Base-by-base conservation (phyloP, 2,888 invertebrate species). In the Deladenus siricidicola region DNA sequence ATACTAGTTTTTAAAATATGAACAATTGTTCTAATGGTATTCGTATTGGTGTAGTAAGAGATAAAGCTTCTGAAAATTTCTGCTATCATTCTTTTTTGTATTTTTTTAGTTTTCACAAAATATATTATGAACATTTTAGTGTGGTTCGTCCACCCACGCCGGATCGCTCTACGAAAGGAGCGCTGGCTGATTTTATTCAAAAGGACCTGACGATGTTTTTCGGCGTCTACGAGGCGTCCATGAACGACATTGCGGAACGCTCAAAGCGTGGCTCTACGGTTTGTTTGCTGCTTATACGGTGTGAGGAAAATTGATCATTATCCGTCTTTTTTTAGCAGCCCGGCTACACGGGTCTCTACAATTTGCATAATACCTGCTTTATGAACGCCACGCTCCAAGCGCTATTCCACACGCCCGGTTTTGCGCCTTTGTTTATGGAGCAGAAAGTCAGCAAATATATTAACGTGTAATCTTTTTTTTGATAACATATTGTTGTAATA, bases 311-410 rank as follows among this genome's bases (percentile, higher is more conserved):
- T n/a, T n/a, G n/a, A n/a, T n/a, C n/a, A n/a, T n/a, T n/a, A n/a
- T n/a, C n/a, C n/a, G n/a, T n/a, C n/a, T n/a, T n/a, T n/a, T n/a
- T 60, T 48, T 23, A 63, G 60, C 23, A 10, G 8, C 50, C 28
- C 23, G 65, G 65, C 10, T 63, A 58, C 10, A 65, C 65, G 6
- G 71, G 71, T 21, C 55, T 71, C 1, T 21, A 52, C 44, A 71
- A 71, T 49, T 26, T 67, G 44, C 94, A 94, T 63, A 94, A 94
- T 82, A 96, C 96, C 0, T 98, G 96, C 81, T 98, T 96, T 80
- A 91, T 98, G 91, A 96, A 96, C 81, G 88, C 94, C 0, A 94
- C 96, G 0, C 81, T 98, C 8, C 70, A 76, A 68, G 74, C 75
- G 6, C 65, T 77, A 1, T 70, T 78, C 52, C 70, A 77, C 53